These are phyloP conservation scores for Pyrochroa serraticornis DNA, from an alignment of 2,888 invertebrate genomes.

Conservation along the genomic window DNA sequence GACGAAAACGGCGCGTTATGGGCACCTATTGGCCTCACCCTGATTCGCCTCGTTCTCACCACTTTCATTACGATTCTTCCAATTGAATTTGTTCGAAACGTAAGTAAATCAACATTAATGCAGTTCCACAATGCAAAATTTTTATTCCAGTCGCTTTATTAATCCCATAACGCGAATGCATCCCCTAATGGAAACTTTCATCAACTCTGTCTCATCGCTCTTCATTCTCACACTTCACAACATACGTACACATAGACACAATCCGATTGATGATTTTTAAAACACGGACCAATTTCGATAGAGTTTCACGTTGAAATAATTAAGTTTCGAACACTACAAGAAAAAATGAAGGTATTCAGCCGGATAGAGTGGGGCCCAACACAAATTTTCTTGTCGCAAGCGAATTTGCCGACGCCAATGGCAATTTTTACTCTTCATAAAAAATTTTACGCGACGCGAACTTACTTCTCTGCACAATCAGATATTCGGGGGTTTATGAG, in stretches of 20 bases:
- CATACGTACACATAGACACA: background rate
- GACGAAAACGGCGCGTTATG: conserved; percentile 5
- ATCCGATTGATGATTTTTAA: background rate
- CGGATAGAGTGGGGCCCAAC: background rate
- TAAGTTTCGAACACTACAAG: background rate
- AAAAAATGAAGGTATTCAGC: background rate
- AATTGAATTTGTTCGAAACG: conserved; percentile 24
- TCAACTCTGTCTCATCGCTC: background rate
- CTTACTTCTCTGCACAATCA: background rate
- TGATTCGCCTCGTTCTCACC: background rate
- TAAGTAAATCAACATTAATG: conserved; percentile 31
- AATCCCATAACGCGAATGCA: conserved; percentile 6
- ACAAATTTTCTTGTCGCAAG: background rate
- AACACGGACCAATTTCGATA: background rate
- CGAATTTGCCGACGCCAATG: background rate
- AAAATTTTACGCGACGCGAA: background rate
- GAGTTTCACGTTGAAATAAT: background rate
- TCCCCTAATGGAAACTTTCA: background rate
- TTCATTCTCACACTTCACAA: background rate
- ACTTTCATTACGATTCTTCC: conserved; percentile 20
- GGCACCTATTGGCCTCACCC: conserved; percentile 12
- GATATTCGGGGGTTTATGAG: background rate
- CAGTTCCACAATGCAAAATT: conserved; percentile 10
- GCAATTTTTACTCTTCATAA: background rate
- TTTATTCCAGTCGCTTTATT: conserved; percentile 11